Evolutionary conservation across 2,113 vertebrate genomes (phyloP).

Genomic region (Scalopus aquaticus): DNA sequence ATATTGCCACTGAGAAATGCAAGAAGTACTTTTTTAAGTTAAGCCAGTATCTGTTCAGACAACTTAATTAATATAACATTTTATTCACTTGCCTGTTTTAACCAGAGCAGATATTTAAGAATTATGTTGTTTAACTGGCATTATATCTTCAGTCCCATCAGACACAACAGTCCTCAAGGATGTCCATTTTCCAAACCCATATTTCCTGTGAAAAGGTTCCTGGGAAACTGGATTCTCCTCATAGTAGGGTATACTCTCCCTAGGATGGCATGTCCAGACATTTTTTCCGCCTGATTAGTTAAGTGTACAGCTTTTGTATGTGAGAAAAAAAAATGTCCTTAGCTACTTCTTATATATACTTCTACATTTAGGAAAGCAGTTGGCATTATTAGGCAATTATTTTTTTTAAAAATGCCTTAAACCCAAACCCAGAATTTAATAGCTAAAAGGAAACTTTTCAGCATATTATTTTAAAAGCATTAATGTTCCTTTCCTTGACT

Average conservation of each 20-base stretch:
- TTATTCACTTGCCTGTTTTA: conserved; percentile 9
- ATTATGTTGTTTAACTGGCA: neutral
- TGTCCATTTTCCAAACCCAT: neutral
- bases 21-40: neutral
- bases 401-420: neutral
- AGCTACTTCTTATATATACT: neutral
- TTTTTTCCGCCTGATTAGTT: neutral
- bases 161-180: neutral
- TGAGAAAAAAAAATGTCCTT: neutral
- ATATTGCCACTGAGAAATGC: neutral
- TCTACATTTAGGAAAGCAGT: neutral
- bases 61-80: neutral
- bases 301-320: neutral
- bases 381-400: neutral
- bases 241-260: neutral
- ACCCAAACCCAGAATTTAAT: neutral
- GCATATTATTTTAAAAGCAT: neutral
- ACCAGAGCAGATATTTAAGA: neutral
- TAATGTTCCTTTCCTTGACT: too few species aligned
- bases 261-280: neutral
- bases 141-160: neutral
- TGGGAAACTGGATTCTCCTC: neutral
- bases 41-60: neutral
- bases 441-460: neutral
- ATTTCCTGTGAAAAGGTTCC: neutral